phyloP scores from a whole-genome alignment of 2,797 vertebrate species.

The Sebastes aleutianus region DNA sequence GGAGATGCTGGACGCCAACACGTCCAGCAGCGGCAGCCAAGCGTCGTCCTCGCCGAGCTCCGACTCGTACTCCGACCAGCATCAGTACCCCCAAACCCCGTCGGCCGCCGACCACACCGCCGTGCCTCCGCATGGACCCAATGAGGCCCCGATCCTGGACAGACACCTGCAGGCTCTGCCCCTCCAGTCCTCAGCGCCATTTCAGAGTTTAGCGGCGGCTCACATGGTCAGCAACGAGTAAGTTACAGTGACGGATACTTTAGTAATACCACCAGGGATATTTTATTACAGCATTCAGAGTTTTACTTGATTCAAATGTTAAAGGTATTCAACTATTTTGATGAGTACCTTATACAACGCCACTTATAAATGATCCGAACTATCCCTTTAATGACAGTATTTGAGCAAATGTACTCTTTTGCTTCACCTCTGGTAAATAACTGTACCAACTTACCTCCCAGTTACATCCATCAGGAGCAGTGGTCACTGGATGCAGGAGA shows the following conservation, averaged over 20 bases:
- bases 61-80: constrained; percentile 36
- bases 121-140: background rate
- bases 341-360: too few species aligned
- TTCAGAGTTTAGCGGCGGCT: constrained; percentile 19
- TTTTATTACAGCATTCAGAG: background rate
- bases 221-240: constrained; percentile 47
- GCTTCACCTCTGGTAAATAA: background rate
- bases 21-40: constrained; percentile 71
- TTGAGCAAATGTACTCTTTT: too few species aligned
- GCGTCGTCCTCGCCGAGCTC: constrained; percentile 36
- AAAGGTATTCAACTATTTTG: background rate
- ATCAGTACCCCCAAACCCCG: background rate
- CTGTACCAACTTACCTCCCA: background rate
- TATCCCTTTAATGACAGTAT: too few species aligned
- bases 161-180: constrained; percentile 33
- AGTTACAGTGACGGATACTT: background rate
- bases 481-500: constrained; percentile 39
- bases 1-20: constrained; percentile 97
- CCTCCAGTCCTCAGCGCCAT: constrained; percentile 12
- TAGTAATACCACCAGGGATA: too few species aligned
- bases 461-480: constrained; percentile 29
- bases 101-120: background rate
- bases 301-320: background rate
- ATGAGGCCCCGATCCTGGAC: constrained; percentile 17
- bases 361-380: too few species aligned